Base-by-base conservation (phyloP, 2,888 invertebrate genomes). In the Erannis defoliaria region DNA sequence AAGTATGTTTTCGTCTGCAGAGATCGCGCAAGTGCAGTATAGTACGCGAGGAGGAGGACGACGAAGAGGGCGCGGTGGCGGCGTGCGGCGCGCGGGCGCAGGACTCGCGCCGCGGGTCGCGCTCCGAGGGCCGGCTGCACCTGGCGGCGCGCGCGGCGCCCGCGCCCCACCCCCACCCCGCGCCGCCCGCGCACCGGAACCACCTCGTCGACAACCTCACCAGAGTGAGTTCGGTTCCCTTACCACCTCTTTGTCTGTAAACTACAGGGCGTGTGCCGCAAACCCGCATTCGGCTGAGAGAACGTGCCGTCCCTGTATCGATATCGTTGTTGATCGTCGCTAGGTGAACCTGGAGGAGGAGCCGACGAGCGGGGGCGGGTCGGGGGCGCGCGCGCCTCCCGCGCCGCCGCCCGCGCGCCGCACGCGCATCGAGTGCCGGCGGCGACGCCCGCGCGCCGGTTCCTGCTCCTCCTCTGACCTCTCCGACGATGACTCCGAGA, bases 391-490 rank as follows among this genome's bases (percentile, higher is more conserved):
- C 77, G 0, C 86, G 1, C 82, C 85, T 0, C 83, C 85, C 42
- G 84, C 86, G 19, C 86, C 89, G 8, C 84, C 88, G 59, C 84
- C 86, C 67, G 89, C 79, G 56, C 82, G 86, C 40, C 84, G 86
- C 16, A 84, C 85, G 69, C 85, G 90, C 10, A 73, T 88, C 69
- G 89, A 88, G 64, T 85, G 89, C 60, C 82, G 90, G 35, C 85
- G 88, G 23, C 82, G 90, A 1, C 84, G 89, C 5, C 83, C 89
- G 48, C 84, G 91, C 55, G 89, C 90, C 69, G 97, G 97, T 5
- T 98, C 98, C 54, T 98, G 98, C 81, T 98, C 98, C 74, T 98
- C 98, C 53, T 98, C 98, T 0, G 98, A 99, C 85, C 97, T 98
- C 5, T 98, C 98, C 62, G 98, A 98, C 84, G 97, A 97, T 83